These are phyloP conservation scores for Cydia amplana DNA, from an alignment of 1,140 invertebrate genomes.

Conservation along the genomic window DNA sequence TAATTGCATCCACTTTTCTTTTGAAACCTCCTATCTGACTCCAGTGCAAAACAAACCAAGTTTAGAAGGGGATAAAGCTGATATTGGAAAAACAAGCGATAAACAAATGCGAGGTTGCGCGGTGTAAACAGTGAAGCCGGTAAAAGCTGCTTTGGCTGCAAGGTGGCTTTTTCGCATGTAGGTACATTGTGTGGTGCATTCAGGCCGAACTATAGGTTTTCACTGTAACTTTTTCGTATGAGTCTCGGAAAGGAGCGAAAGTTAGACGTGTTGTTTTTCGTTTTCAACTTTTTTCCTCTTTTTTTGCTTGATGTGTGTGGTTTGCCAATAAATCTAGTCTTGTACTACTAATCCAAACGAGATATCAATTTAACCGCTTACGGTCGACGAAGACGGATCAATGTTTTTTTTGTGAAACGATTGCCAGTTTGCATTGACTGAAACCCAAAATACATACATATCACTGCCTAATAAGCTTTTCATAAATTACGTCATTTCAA, in stretches of 20 bases:
- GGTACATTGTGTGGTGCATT: constrained; percentile 4
- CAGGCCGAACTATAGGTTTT: not conserved
- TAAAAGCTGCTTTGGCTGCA: constrained; percentile 7
- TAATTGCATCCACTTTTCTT: constrained; percentile 21
- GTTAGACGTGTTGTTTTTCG: not conserved
- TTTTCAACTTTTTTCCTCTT: not conserved
- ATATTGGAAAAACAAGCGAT: not conserved
- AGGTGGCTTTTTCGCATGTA: not conserved
- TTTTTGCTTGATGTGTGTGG: too few species aligned
- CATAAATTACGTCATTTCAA: too few species aligned
- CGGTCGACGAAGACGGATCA: too few species aligned
- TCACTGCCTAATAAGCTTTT: too few species aligned
- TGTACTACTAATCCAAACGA: too few species aligned
- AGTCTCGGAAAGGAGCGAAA: not conserved
- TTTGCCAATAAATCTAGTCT: too few species aligned
- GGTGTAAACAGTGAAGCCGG: not conserved
- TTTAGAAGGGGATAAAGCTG: not conserved
- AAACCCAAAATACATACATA: too few species aligned
- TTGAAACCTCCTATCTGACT: not conserved
- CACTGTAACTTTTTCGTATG: not conserved
- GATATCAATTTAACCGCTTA: too few species aligned
- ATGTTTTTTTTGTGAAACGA: too few species aligned
- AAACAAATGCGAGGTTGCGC: not conserved
- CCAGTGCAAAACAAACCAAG: not conserved
- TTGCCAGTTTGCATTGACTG: too few species aligned